Evolutionary conservation across 2,888 invertebrate species (phyloP), one percentile per base, ranked within the genome.

Genomic region (Melanargia galathea): DNA sequence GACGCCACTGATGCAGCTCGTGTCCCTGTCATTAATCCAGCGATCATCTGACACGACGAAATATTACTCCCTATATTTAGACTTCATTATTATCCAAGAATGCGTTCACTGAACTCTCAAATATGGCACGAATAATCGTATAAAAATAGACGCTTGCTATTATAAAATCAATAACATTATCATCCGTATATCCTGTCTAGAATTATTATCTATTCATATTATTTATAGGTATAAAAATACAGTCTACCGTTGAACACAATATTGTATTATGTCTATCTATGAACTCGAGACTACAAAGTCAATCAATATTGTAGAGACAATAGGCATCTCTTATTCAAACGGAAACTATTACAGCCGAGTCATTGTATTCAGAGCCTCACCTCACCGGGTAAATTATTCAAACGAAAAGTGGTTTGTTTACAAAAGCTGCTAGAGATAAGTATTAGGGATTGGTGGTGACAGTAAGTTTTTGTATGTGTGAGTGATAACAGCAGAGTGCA

Each of bases 281-380:
- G 71, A 78, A 77, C 76, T 72, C 76, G 74, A 75, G 82, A 84
- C 82, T 80, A 69, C 67, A 57, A 62, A 67, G 79, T 83, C 84
- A 87, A 90, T 90, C 90, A 89, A 90, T 89, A 90, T 83, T 78
- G 82, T 77, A 79, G 77, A 90, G 86, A 91, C 90, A 91, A 91
- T 89, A 77, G 87, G 74, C 83, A 84, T 85, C 83, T 84, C 87
- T 84, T 86, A 87, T 87, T 88, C 84, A 84, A 90, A 86, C 88
- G 90, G 90, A 90, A 91, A 90, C 90, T 90, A 87, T 90, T 90
- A 91, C 82, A 81, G 83, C 73, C 75, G 80, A 76, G 79, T 87
- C 79, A 90, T 90, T 91, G 90, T 91, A 80, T 88, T 84, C 83
- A 76, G 77, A 76, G 83, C 83, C 85, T 88, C 86, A 84, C 86